These are phyloP conservation scores for Micromussa lordhowensis DNA, from an alignment of 92 coral and sea anemone species.

Conservation along the genomic window DNA sequence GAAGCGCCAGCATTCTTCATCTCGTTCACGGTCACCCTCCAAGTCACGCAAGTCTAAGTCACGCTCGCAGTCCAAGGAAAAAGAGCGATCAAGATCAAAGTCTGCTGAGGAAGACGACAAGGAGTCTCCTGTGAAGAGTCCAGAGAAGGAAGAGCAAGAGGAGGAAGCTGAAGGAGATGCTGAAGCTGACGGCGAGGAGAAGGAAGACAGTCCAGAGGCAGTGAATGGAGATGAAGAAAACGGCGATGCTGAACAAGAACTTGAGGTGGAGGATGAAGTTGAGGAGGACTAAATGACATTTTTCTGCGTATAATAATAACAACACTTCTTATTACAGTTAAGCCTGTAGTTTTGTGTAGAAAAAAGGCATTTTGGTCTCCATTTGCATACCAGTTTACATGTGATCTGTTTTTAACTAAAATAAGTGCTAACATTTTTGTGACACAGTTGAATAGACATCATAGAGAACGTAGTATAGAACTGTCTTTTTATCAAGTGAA, in stretches of 20 bases:
- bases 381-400: not conserved
- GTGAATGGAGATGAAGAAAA: constrained; percentile 77
- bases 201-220: constrained; percentile 62
- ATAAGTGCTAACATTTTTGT: not conserved
- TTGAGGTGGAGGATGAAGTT: constrained; percentile 60
- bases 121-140: constrained; percentile 50
- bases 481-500: not conserved
- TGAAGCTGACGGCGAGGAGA: constrained; percentile 71
- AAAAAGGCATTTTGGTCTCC: not conserved
- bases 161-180: constrained; percentile 78
- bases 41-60: constrained; percentile 84
- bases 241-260: constrained; percentile 41
- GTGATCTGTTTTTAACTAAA: not conserved
- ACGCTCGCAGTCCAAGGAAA: constrained; percentile 70
- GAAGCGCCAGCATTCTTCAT: constrained; percentile 84
- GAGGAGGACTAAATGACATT: constrained; percentile 42
- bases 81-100: constrained; percentile 80
- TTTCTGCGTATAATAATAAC: not conserved
- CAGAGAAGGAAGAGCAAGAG: constrained; percentile 66
- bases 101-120: constrained; percentile 76
- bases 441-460: not conserved
- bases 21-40: constrained; percentile 70
- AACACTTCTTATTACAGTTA: not conserved
- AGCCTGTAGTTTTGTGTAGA: not conserved
- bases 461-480: not conserved